These are phyloP conservation scores for Yponomeuta plumbellus DNA, from an alignment of 2,888 invertebrate genomes.

Conservation along the genomic window DNA sequence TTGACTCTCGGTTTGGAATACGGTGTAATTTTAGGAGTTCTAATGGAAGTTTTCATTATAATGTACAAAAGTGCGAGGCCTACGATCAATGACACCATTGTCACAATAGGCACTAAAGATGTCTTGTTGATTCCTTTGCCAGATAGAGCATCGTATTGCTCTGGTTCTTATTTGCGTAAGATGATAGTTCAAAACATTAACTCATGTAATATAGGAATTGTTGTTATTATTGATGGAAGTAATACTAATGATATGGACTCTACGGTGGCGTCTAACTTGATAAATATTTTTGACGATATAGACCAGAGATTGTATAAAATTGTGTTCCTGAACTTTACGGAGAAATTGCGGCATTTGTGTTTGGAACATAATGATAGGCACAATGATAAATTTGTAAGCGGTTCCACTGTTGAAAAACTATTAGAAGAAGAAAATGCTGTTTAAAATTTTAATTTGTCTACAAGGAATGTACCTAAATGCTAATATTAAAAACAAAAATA, in stretches of 20 bases:
- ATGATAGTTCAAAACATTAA: neutral
- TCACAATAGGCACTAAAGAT: neutral
- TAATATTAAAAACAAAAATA: neutral
- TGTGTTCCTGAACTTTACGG: slow-evolving; percentile 10
- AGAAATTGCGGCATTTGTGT: neutral
- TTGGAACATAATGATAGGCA: neutral
- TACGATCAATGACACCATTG: neutral
- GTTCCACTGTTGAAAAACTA: neutral
- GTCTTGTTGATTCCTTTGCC: neutral
- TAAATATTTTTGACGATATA: neutral
- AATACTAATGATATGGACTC: slow-evolving; percentile 6
- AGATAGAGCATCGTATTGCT: slow-evolving; percentile 5
- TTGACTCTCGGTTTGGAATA: slow-evolving; percentile 10
- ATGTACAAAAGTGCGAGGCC: slow-evolving; percentile 12
- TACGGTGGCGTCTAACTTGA: slow-evolving; percentile 11
- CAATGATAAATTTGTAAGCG: neutral
- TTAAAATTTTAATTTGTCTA: too few relatives aligned
- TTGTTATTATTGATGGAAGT: slow-evolving; percentile 10
- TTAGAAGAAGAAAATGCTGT: neutral
- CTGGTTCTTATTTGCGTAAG: slow-evolving; percentile 2
- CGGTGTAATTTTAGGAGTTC: slow-evolving; percentile 13
- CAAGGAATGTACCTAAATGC: too few relatives aligned
- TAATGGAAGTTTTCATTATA: slow-evolving; percentile 1
- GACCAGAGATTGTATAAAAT: neutral
- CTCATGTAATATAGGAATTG: neutral